These are phyloP conservation scores for Exaiptasia diaphana DNA, from an alignment of 64 coral and sea anemone genomes.

Conservation along the genomic window DNA sequence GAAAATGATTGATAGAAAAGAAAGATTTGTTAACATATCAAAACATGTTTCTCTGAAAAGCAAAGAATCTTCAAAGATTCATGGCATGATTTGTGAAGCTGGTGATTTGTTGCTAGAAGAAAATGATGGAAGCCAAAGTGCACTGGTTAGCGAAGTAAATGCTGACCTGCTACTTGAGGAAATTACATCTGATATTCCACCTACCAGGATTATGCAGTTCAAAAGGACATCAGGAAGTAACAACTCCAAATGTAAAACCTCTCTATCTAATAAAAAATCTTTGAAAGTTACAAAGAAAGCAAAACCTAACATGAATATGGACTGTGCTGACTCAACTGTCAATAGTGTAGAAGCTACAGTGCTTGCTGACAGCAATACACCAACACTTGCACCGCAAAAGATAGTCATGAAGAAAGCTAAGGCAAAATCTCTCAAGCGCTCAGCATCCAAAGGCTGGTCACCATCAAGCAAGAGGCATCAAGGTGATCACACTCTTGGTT, in stretches of 20 bases:
- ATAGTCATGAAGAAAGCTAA: neutral
- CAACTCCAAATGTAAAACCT: neutral
- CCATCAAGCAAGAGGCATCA: slow-evolving; percentile 27
- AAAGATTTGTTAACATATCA: neutral
- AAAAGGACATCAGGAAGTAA: neutral
- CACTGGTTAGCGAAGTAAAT: neutral
- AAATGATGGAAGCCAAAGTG: neutral
- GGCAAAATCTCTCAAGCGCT: slow-evolving; percentile 6
- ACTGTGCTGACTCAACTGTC: too few relatives aligned
- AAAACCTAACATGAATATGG: too few relatives aligned
- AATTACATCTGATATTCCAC: neutral
- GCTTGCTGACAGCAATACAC: neutral
- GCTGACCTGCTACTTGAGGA: neutral
- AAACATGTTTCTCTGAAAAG: neutral
- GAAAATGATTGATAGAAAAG: neutral
- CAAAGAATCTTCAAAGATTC: neutral
- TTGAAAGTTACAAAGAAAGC: neutral
- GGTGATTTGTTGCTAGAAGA: too few relatives aligned
- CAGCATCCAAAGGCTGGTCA: slow-evolving; percentile 36
- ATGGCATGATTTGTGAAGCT: too few relatives aligned
- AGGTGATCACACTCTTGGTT: neutral
- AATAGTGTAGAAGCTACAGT: too few relatives aligned
- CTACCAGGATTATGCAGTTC: neutral
- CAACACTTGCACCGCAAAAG: neutral
- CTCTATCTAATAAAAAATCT: neutral